These are phyloP conservation scores for Gobionotothen gibberifrons DNA, from an alignment of 2,797 vertebrate genomes.

Conservation along the genomic window DNA sequence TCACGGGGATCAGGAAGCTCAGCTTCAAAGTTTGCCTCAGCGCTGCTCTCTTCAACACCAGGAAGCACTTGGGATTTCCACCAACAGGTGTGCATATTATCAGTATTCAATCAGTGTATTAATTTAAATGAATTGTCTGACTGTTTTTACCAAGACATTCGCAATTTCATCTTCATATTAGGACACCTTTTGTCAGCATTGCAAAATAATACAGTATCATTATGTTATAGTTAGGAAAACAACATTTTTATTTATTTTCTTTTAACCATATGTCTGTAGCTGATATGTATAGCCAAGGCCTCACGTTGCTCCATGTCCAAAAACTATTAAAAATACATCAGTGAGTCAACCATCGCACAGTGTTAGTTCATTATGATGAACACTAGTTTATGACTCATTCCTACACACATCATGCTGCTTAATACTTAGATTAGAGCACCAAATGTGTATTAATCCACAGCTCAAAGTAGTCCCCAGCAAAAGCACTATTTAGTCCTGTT, in stretches of 20 bases:
- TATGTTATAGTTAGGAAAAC: background rate
- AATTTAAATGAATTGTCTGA: slow-evolving; percentile 24
- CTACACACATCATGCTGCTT: slow-evolving; percentile 1
- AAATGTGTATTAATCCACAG: slow-evolving; percentile 4
- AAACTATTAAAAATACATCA: slow-evolving; percentile 21
- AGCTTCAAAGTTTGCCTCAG: slow-evolving; percentile 70
- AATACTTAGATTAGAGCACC: slow-evolving; percentile 9
- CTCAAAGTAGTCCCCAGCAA: slow-evolving; percentile 4
- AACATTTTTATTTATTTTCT: background rate
- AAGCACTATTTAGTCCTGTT: background rate
- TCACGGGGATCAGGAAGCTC: slow-evolving; percentile 76
- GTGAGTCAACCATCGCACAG: background rate
- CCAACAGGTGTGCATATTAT: slow-evolving; percentile 66
- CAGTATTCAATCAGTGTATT: slow-evolving; percentile 31
- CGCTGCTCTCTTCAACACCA: slow-evolving; percentile 58
- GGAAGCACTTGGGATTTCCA: slow-evolving; percentile 56
- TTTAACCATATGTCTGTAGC: background rate
- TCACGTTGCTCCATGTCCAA: background rate
- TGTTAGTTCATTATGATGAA: slow-evolving; percentile 12
- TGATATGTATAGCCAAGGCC: background rate
- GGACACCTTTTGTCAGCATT: too few relatives aligned
- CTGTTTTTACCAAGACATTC: background rate
- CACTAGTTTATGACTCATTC: slow-evolving; percentile 8
- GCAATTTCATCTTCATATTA: background rate
- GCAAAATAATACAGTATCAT: background rate